These are phyloP conservation scores for Dermochelys coriacea DNA, from an alignment of 2,797 vertebrate species.

Conservation along the genomic window DNA sequence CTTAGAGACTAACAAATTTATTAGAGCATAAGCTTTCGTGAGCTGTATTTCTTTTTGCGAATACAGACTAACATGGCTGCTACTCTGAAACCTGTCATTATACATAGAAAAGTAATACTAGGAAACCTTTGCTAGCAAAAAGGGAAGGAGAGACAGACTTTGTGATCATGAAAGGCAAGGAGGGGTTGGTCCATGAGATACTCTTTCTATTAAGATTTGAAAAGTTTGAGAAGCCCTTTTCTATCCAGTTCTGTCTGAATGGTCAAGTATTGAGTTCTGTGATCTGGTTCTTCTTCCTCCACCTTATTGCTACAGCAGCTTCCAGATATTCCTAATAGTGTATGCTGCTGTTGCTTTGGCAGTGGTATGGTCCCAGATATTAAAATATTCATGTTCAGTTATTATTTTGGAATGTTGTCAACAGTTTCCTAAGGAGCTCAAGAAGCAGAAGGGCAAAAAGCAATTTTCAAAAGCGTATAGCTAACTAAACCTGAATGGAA, in stretches of 20 bases:
- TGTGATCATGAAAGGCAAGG: background rate
- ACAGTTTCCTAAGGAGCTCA: conserved; percentile 10
- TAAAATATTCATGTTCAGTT: background rate
- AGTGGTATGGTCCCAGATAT: background rate
- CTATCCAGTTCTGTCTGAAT: background rate
- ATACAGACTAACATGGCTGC: too few relatives aligned
- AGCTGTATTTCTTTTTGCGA: too few relatives aligned
- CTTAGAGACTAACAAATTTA: too few relatives aligned
- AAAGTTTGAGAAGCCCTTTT: background rate
- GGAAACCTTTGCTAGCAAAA: background rate
- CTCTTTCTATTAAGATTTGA: background rate
- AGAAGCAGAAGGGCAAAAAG: background rate
- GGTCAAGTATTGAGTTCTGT: background rate
- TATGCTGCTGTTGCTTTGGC: background rate
- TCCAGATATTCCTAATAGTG: background rate
- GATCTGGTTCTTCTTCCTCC: fast-evolving
- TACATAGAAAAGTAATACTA: background rate
- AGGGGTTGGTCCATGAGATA: background rate
- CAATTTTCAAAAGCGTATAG: background rate
- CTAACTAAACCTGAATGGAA: background rate
- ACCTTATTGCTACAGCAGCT: background rate
- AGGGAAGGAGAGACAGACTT: background rate
- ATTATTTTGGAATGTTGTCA: conserved; percentile 4
- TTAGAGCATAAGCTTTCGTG: too few relatives aligned
- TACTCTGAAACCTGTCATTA: too few relatives aligned